These are phyloP conservation scores for Malaclemys terrapin DNA, from an alignment of 2,113 vertebrate genomes.

Conservation along the genomic window DNA sequence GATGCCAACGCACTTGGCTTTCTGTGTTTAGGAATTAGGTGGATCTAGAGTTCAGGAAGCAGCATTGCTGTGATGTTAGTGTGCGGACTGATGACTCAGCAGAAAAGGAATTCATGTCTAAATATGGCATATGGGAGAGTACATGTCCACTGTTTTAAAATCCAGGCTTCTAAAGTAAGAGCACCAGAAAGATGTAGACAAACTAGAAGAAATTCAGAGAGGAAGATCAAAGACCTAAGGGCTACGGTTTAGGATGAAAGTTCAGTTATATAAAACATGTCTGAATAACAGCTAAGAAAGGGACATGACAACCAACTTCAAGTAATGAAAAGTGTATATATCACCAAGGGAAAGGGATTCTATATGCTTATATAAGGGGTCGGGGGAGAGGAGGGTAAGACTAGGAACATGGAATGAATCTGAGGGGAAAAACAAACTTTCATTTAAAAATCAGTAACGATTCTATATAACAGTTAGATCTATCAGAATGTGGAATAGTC, in stretches of 20 bases:
- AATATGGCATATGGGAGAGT: background rate
- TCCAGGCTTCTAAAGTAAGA: background rate
- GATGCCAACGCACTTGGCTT: background rate
- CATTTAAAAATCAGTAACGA: background rate
- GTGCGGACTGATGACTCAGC: background rate
- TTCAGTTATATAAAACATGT: background rate
- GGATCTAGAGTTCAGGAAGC: background rate
- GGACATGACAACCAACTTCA: background rate
- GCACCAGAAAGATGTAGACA: background rate
- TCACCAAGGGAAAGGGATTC: background rate
- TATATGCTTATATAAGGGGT: background rate
- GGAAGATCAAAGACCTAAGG: background rate
- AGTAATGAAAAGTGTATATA: background rate
- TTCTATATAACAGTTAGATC: background rate
- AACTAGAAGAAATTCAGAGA: background rate
- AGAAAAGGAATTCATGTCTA: background rate
- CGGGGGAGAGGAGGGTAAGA: background rate
- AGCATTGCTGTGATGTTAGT: background rate
- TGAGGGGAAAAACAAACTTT: background rate
- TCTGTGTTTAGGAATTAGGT: background rate
- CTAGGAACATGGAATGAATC: background rate
- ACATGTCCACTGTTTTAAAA: background rate
- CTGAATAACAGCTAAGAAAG: background rate
- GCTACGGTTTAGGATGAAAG: background rate
- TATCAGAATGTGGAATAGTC: background rate